Evolutionary conservation across 2,113 vertebrate species (phyloP).

Genomic region (Eudyptes chrysolophus): DNA sequence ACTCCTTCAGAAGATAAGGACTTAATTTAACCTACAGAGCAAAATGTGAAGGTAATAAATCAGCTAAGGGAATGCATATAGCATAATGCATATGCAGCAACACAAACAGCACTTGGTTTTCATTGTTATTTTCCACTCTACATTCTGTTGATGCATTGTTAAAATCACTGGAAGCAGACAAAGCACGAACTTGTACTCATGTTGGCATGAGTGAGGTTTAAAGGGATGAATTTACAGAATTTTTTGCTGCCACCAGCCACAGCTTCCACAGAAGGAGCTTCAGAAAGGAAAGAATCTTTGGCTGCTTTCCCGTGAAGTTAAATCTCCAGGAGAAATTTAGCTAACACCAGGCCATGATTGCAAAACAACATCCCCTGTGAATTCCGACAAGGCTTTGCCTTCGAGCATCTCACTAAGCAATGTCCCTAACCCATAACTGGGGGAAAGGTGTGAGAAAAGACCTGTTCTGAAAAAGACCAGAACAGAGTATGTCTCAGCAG

Average conservation of each 20-base stretch:
- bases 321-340: not conserved
- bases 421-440: not conserved
- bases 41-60: not conserved
- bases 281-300: not conserved
- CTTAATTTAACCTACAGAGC: not conserved
- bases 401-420: not conserved
- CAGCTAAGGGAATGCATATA: not conserved
- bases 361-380: not conserved
- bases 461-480: not conserved
- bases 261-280: conserved; percentile 4
- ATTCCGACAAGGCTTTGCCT: not conserved
- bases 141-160: not conserved
- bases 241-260: not conserved
- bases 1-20: not conserved
- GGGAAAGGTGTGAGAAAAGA: not conserved
- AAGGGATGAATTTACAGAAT: not conserved
- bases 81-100: not conserved
- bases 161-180: not conserved
- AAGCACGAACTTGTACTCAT: not conserved
- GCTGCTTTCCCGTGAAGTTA: not conserved
- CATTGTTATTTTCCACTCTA: not conserved
- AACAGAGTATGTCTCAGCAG: not conserved
- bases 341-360: not conserved
- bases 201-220: not conserved
- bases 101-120: not conserved